Evolutionary conservation across 2,888 invertebrate genomes (phyloP).

Genomic region (Panzeria rudis): DNA sequence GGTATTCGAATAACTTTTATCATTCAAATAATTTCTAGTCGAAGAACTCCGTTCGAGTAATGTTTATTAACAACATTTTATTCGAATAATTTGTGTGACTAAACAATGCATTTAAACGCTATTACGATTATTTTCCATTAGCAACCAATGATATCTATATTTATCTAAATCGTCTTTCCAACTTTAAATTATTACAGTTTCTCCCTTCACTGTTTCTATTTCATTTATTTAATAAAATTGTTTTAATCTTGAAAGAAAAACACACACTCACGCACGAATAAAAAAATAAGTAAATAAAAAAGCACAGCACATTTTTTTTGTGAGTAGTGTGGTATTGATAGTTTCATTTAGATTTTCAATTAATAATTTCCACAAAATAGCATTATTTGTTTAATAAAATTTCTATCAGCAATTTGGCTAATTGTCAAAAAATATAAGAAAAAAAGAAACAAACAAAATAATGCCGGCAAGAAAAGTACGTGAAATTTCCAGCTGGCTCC

Average conservation of each 20-base stretch:
- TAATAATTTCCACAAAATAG: conserved; percentile 23
- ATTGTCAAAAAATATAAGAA: conserved; percentile 59
- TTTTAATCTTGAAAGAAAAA: conserved; percentile 13
- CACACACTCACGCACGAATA: not conserved
- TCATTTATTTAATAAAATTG: conserved; percentile 29
- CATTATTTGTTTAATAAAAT: conserved; percentile 7
- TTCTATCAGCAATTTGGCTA: conserved; percentile 67
- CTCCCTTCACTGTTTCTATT: not conserved
- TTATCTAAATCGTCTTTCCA: not conserved
- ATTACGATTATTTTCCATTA: too few relatives aligned
- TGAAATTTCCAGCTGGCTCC: conserved; percentile 55
- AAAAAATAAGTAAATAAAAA: conserved; percentile 1
- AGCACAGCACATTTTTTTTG: not conserved
- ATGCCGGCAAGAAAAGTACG: conserved; percentile 7
- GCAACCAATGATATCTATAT: too few relatives aligned
- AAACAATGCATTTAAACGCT: not conserved
- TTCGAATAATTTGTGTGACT: not conserved
- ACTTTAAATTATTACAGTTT: not conserved
- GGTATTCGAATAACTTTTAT: too few relatives aligned
- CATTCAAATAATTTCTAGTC: too few relatives aligned
- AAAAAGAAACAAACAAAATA: conserved; percentile 5
- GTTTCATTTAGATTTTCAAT: conserved; percentile 46
- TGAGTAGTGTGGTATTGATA: conserved; percentile 26
- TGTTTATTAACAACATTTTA: too few relatives aligned
- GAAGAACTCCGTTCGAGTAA: too few relatives aligned